phyloP scores from a whole-genome alignment of 2,113 vertebrate genomes.

The Hiodon alosoides region DNA sequence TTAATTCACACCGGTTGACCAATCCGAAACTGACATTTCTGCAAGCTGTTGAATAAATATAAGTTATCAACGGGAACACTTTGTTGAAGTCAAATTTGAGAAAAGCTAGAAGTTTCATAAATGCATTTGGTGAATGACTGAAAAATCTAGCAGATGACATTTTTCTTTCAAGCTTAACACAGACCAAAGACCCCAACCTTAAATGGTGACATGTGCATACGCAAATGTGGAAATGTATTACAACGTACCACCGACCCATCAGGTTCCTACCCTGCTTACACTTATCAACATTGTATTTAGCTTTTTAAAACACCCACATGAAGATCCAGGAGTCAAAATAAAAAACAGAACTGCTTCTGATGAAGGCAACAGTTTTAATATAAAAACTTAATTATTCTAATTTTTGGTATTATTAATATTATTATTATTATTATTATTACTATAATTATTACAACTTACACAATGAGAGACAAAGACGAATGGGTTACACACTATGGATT shows the following conservation, averaged over 20 bases:
- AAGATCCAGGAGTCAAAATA: neutral
- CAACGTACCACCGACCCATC: neutral
- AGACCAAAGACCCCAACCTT: conserved; percentile 49
- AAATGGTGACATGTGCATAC: conserved; percentile 33
- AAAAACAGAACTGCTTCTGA: too few relatives aligned
- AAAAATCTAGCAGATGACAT: neutral
- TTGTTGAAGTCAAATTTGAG: neutral
- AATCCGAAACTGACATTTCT: too few relatives aligned
- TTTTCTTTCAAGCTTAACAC: neutral
- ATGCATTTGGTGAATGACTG: neutral
- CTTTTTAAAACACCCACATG: neutral
- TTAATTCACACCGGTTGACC: neutral
- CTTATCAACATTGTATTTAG: neutral
- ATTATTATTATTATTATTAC: neutral
- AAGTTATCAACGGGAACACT: too few relatives aligned
- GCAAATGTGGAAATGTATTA: conserved; percentile 20
- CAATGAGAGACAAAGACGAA: conserved; percentile 50
- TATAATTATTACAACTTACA: conserved; percentile 1
- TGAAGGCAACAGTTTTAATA: too few relatives aligned
- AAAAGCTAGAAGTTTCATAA: neutral
- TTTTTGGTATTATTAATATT: neutral
- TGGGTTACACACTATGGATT: conserved; percentile 56
- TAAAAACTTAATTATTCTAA: neutral
- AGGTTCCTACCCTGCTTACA: neutral
- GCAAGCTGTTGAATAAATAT: too few relatives aligned